Evolutionary conservation across 1,140 invertebrate species (phyloP).

Genomic region (fruit fly (Drosophila melanogaster)): Release_6_plus_ISO1_MT NT_037436.4:18566001-18566500

Average conservation of each 20-base stretch:
- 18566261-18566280: constrained; percentile 17
- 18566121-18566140: too few relatives aligned
- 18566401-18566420: constrained; percentile 54
- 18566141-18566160: too few relatives aligned
- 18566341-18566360: constrained; percentile 32
- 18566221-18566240: constrained; percentile 28
- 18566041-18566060: not conserved
- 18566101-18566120: too few relatives aligned
- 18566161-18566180: not conserved
- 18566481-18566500: constrained; percentile 48
- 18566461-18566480: constrained; percentile 53
- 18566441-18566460: constrained; percentile 16
- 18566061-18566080: not conserved
- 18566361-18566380: constrained; percentile 17
- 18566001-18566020: constrained; percentile 59
- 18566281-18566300: constrained; percentile 12
- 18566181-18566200: constrained; percentile 42
- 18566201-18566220: constrained; percentile 28
- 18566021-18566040: not conserved
- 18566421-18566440: constrained; percentile 32
- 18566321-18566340: constrained; percentile 67
- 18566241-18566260: constrained; percentile 8
- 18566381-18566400: constrained; percentile 27
- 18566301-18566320: constrained; percentile 68
- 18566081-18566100: too few relatives aligned